Evolutionary conservation across 2,888 invertebrate species (phyloP), one percentile per base, ranked within the genome.

Genomic region (Leucophenga montana): DNA sequence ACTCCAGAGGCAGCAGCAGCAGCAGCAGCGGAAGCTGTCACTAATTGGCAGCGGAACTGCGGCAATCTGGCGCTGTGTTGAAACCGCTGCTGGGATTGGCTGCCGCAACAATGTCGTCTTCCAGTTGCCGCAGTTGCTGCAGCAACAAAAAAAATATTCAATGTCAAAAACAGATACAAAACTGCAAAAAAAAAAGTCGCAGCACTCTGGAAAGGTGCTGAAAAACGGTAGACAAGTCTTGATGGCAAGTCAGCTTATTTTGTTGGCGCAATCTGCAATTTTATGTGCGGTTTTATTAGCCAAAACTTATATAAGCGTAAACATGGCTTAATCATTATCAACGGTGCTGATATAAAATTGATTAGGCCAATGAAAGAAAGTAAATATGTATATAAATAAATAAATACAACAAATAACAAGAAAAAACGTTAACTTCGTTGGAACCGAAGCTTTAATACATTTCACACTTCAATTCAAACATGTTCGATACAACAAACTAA

Each of bases 281-380:
- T 3, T 39, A 1, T 53, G 5, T 53, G 53, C 53, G 53, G 53
- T 20, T 53, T 53, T 20, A 53, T 53, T 66, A 66, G 56, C 77
- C 72, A 54, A 65, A 39, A 68, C 81, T 80, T 84, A 78, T 69
- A 78, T 80, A 80, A 80, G 77, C 76, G 73, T 73, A 82, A 84
- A 84, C 84, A 82, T 84, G 80, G 83, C 84, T 80, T 84, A 84
- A 84, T 84, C 75, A 77, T 77, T 73, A 67, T 78, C 79, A 48
- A 68, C 71, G 74, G 66, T 71, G 33, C 31, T 54, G 74, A 65
- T 16, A 53, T 53, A 73, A 74, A 83, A 80, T 80, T 80, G 84
- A 80, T 80, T 80, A 82, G 74, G 68, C 78, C 75, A 72, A 70
- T 67, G 50, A 46, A 22, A 39, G 11, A 39, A 39, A 39, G 11